Evolutionary conservation across 2,888 invertebrate species (phyloP), one percentile per base, ranked within the genome.

Genomic region (Drosophila mulleri): DNA sequence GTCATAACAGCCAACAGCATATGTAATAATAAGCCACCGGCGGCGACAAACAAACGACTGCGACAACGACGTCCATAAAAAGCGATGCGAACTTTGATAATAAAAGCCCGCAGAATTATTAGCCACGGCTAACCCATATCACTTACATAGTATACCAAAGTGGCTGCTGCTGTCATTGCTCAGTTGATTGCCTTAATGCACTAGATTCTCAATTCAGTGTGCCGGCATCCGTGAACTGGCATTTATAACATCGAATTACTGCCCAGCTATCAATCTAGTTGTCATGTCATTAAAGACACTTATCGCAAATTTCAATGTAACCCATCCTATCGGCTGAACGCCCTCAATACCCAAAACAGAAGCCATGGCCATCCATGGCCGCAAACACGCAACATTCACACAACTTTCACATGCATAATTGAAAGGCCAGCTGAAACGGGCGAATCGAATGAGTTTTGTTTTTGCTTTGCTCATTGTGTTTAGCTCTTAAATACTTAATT

Each of bases 21-120:
- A 72, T 87, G 84, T 84, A 81, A 80, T 87, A 87, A 86, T 81
- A 86, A 83, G 78, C 86, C 70, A 65, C 77, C 57, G 67, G 44
- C 45, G 72, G 68, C 48, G 54, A 72, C 59, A 57, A 35, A 44
- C 20, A 44, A 44, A 59, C 39, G 41, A 39, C 48, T 48, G 39
- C 48, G 44, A 53, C 47, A 67, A 57, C 72, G 39, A 54, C 60
- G 47, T 54, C 62, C 65, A 79, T 77, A 75, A 82, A 67, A 67
- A 29, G 61, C 68, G 66, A 64, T 66, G 78, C 59, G 65, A 72
- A 72, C 63, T 79, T 80, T 72, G 72, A 80, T 67, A 72, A 84
- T 84, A 87, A 87, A 85, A 69, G 64, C 47, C 60, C 82, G 53
- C 77, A 63, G 50, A 66, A 75, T 37, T 63, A 67, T 18, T 32